Conservation (phyloP, 2,113 vertebrate genomes). For the Ginglymostoma cirratum region DNA sequence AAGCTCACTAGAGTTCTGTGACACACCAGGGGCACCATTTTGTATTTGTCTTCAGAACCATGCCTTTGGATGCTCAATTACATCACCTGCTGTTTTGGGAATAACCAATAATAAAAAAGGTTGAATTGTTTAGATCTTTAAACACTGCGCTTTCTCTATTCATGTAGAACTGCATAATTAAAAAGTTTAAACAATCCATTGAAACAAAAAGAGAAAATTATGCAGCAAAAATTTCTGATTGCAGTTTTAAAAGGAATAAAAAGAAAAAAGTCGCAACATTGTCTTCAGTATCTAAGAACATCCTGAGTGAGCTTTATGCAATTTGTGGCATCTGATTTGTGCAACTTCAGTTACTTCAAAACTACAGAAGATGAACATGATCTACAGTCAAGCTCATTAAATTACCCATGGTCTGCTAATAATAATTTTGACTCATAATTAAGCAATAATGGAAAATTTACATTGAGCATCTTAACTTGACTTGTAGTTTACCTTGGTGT, state of each 20-base stretch:
- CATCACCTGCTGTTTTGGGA: constrained; percentile 28
- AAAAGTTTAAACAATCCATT: constrained; percentile 27
- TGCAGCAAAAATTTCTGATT: background rate
- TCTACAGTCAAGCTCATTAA: background rate
- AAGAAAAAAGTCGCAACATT: background rate
- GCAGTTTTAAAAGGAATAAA: background rate
- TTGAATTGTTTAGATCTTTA: constrained; percentile 30
- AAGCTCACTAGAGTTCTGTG: constrained; percentile 15
- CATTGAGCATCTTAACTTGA: background rate
- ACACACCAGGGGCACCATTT: constrained; percentile 22
- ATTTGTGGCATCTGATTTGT: constrained; percentile 13
- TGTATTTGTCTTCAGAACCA: constrained; percentile 17
- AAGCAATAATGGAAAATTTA: constrained; percentile 29
- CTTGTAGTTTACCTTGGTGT: background rate
- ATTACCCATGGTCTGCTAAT: background rate
- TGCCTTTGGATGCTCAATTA: constrained; percentile 33
- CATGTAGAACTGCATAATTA: constrained; percentile 29
- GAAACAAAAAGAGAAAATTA: constrained; percentile 21
- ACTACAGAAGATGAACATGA: background rate
- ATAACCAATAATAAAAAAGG: constrained; percentile 31
- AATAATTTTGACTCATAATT: constrained; percentile 15
- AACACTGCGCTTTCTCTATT: constrained; percentile 6
- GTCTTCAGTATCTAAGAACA: background rate
- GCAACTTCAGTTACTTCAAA: background rate
- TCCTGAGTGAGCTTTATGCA: background rate